Conservation (phyloP, 2,113 vertebrate genomes). For the Tamias sibiricus region DNA sequence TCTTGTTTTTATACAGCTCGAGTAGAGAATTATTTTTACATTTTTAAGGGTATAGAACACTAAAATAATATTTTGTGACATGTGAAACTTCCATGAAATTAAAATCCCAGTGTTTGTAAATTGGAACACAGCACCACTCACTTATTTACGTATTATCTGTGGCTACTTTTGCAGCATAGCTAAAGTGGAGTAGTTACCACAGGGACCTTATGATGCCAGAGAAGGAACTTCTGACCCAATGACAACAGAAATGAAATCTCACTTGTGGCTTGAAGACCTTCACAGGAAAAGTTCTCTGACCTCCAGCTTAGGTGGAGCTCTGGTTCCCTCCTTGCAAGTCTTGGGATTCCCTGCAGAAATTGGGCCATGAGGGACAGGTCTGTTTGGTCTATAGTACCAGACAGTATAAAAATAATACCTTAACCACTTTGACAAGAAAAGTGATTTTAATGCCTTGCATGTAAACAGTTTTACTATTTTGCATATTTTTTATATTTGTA, state of each 20-base stretch:
- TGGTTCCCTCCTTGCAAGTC: not conserved
- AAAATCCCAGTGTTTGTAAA: not conserved
- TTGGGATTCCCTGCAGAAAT: not conserved
- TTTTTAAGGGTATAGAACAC: not conserved
- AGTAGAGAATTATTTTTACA: not conserved
- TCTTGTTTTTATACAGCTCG: not conserved
- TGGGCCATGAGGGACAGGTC: not conserved
- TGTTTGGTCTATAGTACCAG: not conserved
- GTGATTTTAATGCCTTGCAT: slow-evolving; percentile 13
- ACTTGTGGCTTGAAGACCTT: not conserved
- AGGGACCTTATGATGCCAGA: not conserved
- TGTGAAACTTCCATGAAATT: not conserved
- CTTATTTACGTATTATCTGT: fast-evolving
- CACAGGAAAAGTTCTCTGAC: not conserved
- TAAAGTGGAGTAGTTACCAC: fast-evolving
- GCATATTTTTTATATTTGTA: slow-evolving; percentile 62
- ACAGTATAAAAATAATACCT: slow-evolving; percentile 2
- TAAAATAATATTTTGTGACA: not conserved
- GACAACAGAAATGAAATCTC: not conserved
- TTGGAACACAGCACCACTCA: fast-evolving
- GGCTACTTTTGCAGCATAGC: no score
- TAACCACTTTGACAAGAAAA: not conserved
- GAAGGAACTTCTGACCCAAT: not conserved
- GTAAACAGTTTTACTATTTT: slow-evolving; percentile 54
- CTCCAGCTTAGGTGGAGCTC: not conserved